Evolutionary conservation across 1,140 invertebrate genomes (phyloP).

Genomic region (Pseudomyrmex pallidus): DNA sequence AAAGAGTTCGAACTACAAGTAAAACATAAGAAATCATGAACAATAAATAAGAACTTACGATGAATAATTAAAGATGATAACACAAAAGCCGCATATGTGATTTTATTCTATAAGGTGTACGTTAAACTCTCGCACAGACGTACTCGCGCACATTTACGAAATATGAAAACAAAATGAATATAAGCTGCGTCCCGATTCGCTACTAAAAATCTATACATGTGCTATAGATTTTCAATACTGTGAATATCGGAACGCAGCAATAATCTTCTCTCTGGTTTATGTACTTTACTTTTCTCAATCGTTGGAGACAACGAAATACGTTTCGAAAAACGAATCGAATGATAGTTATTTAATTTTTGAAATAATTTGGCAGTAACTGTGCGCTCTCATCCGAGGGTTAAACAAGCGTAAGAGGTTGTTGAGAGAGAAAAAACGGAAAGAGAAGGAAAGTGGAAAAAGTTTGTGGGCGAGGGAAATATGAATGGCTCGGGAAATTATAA

Average conservation of each 20-base stretch:
- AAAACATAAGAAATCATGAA: conserved; percentile 38
- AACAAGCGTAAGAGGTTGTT: conserved; percentile 22
- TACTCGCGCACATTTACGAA: neutral
- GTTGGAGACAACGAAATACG: too few species aligned
- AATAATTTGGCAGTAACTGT: neutral
- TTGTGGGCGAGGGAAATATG: neutral
- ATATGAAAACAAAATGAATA: neutral
- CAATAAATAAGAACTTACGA: conserved; percentile 50
- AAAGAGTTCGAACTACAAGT: conserved; percentile 18
- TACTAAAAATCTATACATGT: too few species aligned
- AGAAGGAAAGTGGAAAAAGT: conserved; percentile 7
- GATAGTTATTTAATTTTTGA: too few species aligned
- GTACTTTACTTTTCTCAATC: too few species aligned
- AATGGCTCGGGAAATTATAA: conserved; percentile 44
- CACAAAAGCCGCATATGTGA: conserved; percentile 38
- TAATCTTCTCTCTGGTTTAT: neutral
- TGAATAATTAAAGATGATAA: conserved; percentile 31
- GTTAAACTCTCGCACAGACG: conserved; percentile 3
- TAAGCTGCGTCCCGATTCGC: too few species aligned
- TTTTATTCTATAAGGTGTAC: conserved; percentile 2
- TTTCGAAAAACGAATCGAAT: too few species aligned
- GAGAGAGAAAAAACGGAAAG: conserved; percentile 27
- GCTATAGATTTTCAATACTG: too few species aligned
- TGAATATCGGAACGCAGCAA: too few species aligned
- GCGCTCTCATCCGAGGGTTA: conserved; percentile 1